Evolutionary conservation across 2,113 vertebrate species (phyloP), one percentile per base, ranked within the genome.

Genomic region (Chiloscyllium plagiosum): DNA sequence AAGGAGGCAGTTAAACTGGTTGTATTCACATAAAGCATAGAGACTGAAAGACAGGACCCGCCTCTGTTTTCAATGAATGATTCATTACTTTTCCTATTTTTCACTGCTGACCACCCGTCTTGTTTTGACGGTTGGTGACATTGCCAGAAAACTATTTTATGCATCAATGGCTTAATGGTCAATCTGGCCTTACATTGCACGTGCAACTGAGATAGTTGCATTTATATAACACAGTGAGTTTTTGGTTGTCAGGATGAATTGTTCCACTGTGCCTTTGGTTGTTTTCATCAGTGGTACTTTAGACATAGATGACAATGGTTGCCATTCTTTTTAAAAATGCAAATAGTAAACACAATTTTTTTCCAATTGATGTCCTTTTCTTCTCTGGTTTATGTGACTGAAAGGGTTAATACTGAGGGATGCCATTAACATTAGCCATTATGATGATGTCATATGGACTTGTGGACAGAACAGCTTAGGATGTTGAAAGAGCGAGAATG

Each of bases 141-240:
- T 66, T 66, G 89, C 33, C 61, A 93, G 89, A 22, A 93, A 93
- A 93, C 89, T 93, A 93, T 93, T 93, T 93, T 93, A 65, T 93
- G 17, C 61, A 20, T 66, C 61, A 93, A 33, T 68, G 89, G n/a
- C 37, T 93, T 33, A 68, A 93, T 66, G 61, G 61, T 68, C n/a
- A 33, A 66, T 37, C 65, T n/a, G 66, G 89, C 89, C 61, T 68
- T n/a, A 68, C 33, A 66, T 37, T 66, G 33, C 33, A n/a, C 2
- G n/a, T 7, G n/a, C 29, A 66, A 22, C 66, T 66, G 5, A 20
- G 61, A 68, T 22, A 7, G 19, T 37, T 33, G n/a, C 56, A 37
- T 66, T 92, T 92, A 66, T 92, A 66, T 17, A 66, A 92, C 12
- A 17, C 29, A 65, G 56, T 92, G 87, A 52, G 50, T 4, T 90